Conservation (phyloP, 2,888 invertebrate genomes). For the Heliothis peltigera region DNA sequence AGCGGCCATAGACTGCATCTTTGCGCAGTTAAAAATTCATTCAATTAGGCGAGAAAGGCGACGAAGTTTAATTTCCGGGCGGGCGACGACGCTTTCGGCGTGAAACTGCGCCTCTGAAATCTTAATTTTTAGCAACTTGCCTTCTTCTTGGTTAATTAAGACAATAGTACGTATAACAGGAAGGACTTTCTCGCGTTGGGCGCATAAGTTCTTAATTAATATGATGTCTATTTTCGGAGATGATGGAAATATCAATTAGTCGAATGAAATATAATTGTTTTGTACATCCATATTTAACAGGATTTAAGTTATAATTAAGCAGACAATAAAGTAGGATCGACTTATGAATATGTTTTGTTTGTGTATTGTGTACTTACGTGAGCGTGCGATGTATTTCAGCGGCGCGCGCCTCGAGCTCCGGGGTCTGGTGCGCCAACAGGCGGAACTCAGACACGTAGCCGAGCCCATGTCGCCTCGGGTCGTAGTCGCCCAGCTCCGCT, state of each 20-base stretch:
- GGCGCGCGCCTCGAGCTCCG: slow-evolving; percentile 96
- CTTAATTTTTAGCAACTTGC: slow-evolving; percentile 77
- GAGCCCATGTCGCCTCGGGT: slow-evolving; percentile 95
- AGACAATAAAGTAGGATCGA: slow-evolving; percentile 2
- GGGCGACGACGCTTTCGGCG: slow-evolving; percentile 73
- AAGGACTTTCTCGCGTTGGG: slow-evolving; percentile 38
- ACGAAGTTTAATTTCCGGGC: slow-evolving; percentile 85
- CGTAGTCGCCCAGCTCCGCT: slow-evolving; percentile 99
- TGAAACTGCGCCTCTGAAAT: slow-evolving; percentile 80
- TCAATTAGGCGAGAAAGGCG: slow-evolving; percentile 85
- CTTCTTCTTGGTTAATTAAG: slow-evolving; percentile 67
- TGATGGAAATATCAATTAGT: slow-evolving; percentile 22
- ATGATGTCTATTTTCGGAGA: slow-evolving; percentile 34
- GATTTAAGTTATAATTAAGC: slow-evolving; percentile 15
- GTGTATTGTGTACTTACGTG: slow-evolving; percentile 90
- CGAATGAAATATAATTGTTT: not conserved
- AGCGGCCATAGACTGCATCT: slow-evolving; percentile 82
- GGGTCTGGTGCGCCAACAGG: slow-evolving; percentile 97
- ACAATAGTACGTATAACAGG: slow-evolving; percentile 44
- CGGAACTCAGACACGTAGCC: slow-evolving; percentile 99
- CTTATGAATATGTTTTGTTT: not conserved
- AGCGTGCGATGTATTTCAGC: slow-evolving; percentile 96
- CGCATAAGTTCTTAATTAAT: slow-evolving; percentile 46
- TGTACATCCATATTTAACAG: slow-evolving; percentile 7
- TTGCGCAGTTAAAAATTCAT: slow-evolving; percentile 88